phyloP scores from a whole-genome alignment of 2,113 vertebrate species.

The Accipiter virgatus region DNA sequence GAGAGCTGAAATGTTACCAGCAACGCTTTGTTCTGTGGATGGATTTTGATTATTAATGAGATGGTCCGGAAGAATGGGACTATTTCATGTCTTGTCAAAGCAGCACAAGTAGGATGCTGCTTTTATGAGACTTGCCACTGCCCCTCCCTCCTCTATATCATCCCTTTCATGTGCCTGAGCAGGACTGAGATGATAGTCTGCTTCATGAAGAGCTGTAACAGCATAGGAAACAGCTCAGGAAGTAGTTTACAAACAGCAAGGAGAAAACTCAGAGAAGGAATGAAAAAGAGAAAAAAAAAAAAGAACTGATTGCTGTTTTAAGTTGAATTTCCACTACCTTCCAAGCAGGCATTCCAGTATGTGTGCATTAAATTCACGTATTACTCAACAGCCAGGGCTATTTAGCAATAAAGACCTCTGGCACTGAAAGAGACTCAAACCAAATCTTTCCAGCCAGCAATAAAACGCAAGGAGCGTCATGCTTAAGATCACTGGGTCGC shows the following conservation, averaged over 20 bases:
- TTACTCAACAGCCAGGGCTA: constrained; percentile 42
- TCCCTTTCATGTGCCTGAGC: constrained; percentile 20
- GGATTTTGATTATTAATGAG: not conserved
- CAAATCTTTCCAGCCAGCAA: constrained; percentile 2
- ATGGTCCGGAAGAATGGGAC: not conserved
- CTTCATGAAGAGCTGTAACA: not conserved
- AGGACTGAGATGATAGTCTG: not conserved
- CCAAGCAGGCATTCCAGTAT: not conserved
- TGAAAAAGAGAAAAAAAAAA: not conserved
- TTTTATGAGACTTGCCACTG: not conserved
- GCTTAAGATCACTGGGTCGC: not conserved
- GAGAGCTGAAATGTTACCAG: not conserved
- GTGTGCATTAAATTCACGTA: not conserved
- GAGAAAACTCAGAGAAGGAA: not conserved
- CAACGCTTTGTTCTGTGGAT: not conserved
- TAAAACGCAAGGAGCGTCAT: not conserved
- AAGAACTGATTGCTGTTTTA: not conserved
- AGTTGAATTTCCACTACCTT: not conserved
- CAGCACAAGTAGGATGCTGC: not conserved
- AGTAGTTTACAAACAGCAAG: not conserved
- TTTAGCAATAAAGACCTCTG: constrained; percentile 53
- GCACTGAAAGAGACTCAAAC: constrained; percentile 1
- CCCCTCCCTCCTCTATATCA: not conserved
- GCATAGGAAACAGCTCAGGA: not conserved
- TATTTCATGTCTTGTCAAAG: constrained; percentile 13